Conservation (phyloP, 2,888 invertebrate genomes). For the Sphaeridia pumilis region DNA sequence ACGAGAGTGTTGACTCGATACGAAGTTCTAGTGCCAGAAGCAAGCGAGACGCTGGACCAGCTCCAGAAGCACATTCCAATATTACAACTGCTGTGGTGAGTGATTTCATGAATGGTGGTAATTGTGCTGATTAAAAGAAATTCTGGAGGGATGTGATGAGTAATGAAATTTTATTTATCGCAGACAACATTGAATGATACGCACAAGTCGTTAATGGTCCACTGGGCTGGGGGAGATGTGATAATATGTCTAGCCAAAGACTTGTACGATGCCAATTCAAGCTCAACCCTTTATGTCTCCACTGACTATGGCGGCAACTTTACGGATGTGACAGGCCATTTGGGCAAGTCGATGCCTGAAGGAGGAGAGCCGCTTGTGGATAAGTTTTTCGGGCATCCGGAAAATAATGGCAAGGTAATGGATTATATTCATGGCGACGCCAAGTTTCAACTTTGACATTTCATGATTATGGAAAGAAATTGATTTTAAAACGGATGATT, state of each 20-base stretch:
- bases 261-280: constrained; percentile 45
- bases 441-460: background rate
- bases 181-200: constrained; percentile 71
- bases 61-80: background rate
- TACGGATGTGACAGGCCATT: constrained; percentile 50
- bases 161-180: constrained; percentile 36
- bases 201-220: constrained; percentile 79
- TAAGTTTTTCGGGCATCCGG: constrained; percentile 74
- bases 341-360: constrained; percentile 48
- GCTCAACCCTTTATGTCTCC: constrained; percentile 72
- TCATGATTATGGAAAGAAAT: constrained; percentile 5
- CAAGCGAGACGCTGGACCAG: background rate
- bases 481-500: too few relatives aligned
- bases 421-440: background rate
- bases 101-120: too few relatives aligned
- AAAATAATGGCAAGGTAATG: constrained; percentile 59
- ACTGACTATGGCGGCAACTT: constrained; percentile 76
- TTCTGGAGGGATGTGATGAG: too few relatives aligned
- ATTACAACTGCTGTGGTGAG: background rate
- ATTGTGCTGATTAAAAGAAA: too few relatives aligned
- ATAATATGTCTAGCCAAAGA: constrained; percentile 76
- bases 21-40: too few relatives aligned
- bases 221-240: constrained; percentile 83
- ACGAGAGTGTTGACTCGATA: too few relatives aligned
- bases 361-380: constrained; percentile 58